Base-by-base conservation (phyloP, 2,797 vertebrate genomes). In the Tragelaphus eurycerus region DNA sequence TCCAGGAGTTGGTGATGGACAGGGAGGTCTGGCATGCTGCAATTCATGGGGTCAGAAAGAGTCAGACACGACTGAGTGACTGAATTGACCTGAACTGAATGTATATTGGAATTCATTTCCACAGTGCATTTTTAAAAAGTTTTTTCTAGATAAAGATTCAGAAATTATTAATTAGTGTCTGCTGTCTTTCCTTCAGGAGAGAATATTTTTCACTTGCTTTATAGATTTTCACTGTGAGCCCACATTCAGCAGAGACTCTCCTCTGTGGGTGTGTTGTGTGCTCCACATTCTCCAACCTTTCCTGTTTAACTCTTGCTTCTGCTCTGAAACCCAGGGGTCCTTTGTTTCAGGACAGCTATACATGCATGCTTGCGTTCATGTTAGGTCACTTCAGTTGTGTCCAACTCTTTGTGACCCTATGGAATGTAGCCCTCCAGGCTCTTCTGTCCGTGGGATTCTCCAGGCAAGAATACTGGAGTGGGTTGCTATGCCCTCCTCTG, bases 11-110 rank as follows among this genome's bases (percentile, higher is more conserved):
- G 60, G 29, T 64, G 29, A 64, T n/a, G 31, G 60, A 64, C 60
- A 64, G 29, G 60, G 60, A 64, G 31, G 15, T 31, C 60, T 64
- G 31, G 29, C 1, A 1, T 16, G 60, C 7, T 31, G 60, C 3
- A 29, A 1, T 62, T 62, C 60, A 62, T 16, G 29, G 29, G 60
- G 6, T 16, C 3, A 0, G 29, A 8, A n/a, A n/a, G 31, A 64
- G 7, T n/a, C 2, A 1, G 60, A 64, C 31, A 64, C 0, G 7
- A 64, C 60, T 64, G 60, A 64, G 60, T 0, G 1, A 64, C 29
- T 64, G 31, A 64, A 64, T 15, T 64, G 60, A 62, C 31, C 27
- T 60, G 13, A 62, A 62, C 12, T 60, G 25, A 64, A 71, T 21
- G 12, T 23, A 71, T 38, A 38, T 71, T 71, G 34, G 19, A 38